Evolutionary conservation across 2,113 vertebrate genomes (phyloP), one percentile per base, ranked within the genome.

Genomic region (Cololabis saira): DNA sequence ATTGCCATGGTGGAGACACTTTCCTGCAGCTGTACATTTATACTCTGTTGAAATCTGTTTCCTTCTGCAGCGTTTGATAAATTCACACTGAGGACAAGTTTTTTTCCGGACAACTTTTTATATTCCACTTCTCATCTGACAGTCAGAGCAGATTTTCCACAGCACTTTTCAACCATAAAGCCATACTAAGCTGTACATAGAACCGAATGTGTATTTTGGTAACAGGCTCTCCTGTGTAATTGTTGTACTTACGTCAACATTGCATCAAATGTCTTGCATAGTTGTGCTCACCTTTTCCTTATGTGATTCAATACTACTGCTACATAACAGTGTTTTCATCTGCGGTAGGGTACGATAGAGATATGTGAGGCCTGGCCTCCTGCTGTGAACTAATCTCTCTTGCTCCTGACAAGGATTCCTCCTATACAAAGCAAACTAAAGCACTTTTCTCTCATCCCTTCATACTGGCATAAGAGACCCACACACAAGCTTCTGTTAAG

Each of bases 381-480:
- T 42, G 57, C 71, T 71, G 71, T 40, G 67, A 62, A 72, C 56
- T 82, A 87, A 89, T 87, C 76, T 78, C 37, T 44, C 42, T 66
- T 49, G 61, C 67, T 59, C 60, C 64, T 67, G 61, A 76, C 12
- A 16, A 73, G 48, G 56, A 67, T 62, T 78, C 73, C 0, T 61
- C 66, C 47, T 22, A 54, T 61, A 76, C 55, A 81, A 73, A 85
- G 78, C 67, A 76, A 74, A 76, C 68, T 10, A 37, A 65, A 27
- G 48, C 76, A 62, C 52, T 68, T 37, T 79, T 78, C 72, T 73
- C 52, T 62, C 30, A 59, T 76, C 61, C 58, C 84, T 79, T 85
- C 62, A 71, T 73, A 45, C 78, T 53, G 63, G 41, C 76, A 61
- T 71, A 64, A 61, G 65, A 67, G 47, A 79, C 47, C 37, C 69